These are phyloP conservation scores for Ophonus ardosiacus DNA, from an alignment of 2,888 invertebrate genomes.

Conservation along the genomic window DNA sequence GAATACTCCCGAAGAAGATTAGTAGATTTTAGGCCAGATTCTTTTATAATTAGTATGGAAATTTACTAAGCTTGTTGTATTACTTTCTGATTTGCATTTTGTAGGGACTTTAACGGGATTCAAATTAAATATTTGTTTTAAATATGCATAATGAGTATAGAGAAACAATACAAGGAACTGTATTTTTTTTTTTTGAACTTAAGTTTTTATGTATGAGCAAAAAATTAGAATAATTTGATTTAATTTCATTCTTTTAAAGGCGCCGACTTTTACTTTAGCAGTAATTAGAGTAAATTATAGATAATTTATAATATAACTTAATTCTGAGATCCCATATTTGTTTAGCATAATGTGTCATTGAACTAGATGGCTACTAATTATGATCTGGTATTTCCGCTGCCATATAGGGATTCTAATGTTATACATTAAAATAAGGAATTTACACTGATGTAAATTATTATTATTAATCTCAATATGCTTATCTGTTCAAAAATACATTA, in stretches of 20 bases:
- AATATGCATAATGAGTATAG: slow-evolving; percentile 17
- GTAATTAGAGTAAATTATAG: slow-evolving; percentile 36
- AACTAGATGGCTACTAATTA: neutral
- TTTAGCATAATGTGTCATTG: neutral
- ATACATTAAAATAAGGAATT: neutral
- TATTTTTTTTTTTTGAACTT: slow-evolving; percentile 10
- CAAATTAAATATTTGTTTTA: slow-evolving; percentile 43
- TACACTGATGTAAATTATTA: neutral
- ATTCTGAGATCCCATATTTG: neutral
- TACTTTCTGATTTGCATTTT: slow-evolving; percentile 55
- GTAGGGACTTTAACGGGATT: slow-evolving; percentile 47
- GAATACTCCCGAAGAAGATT: slow-evolving; percentile 13
- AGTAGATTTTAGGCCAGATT: slow-evolving; percentile 51
- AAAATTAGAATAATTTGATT: slow-evolving; percentile 22
- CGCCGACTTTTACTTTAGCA: slow-evolving; percentile 16
- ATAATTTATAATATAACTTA: slow-evolving; percentile 22
- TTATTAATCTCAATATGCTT: neutral
- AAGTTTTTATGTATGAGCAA: slow-evolving; percentile 5
- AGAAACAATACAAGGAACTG: slow-evolving; percentile 3
- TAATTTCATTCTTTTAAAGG: slow-evolving; percentile 6
- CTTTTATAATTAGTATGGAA: slow-evolving; percentile 54
- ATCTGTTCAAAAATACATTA: neutral
- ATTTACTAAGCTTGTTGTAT: slow-evolving; percentile 37
- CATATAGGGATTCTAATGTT: neutral
- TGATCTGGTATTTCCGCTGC: neutral